A percentile compares a stretch with the other conserved stretches of the same genome.
phyloP scores from a whole-genome alignment of 2,797 vertebrate species.

The Lutjanus argentimaculatus region DNA sequence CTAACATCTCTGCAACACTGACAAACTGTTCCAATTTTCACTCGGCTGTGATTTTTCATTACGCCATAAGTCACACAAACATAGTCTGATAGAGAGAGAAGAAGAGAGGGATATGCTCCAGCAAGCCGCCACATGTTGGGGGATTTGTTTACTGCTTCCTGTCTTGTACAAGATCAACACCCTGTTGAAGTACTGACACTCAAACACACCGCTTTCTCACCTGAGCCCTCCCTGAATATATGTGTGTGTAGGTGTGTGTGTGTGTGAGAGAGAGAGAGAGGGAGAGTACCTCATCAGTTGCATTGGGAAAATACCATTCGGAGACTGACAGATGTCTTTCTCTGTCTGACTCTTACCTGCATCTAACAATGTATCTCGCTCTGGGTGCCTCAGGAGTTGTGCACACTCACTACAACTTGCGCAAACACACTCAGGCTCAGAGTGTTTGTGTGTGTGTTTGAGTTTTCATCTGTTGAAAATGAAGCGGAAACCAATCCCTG shows the following conservation, averaged over 20 bases:
- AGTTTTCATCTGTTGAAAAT: slow-evolving; percentile 66
- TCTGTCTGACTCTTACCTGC: slow-evolving; percentile 67
- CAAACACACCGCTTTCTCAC: slow-evolving; percentile 58
- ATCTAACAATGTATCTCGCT: slow-evolving; percentile 64
- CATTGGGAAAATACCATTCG: slow-evolving; percentile 73
- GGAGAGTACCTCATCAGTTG: slow-evolving; percentile 65
- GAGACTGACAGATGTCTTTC: slow-evolving; percentile 77
- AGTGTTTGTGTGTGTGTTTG: slow-evolving; percentile 42
- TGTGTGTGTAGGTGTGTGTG: neutral
- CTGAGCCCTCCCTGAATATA: slow-evolving; percentile 37
- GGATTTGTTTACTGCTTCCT: slow-evolving; percentile 81
- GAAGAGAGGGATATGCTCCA: slow-evolving; percentile 70
- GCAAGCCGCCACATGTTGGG: slow-evolving; percentile 77
- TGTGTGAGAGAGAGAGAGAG: neutral
- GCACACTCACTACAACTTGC: slow-evolving; percentile 19
- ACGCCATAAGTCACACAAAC: slow-evolving; percentile 57
- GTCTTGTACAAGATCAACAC: slow-evolving; percentile 72
- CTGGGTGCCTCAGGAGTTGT: slow-evolving; percentile 52
- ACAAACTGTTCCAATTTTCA: slow-evolving; percentile 37
- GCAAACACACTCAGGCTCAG: slow-evolving; percentile 17
- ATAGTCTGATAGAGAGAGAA: slow-evolving; percentile 34
- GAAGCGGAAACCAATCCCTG: slow-evolving; percentile 82
- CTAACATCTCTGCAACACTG: slow-evolving; percentile 7
- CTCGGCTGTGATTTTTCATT: slow-evolving; percentile 52
- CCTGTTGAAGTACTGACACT: slow-evolving; percentile 69